Evolutionary conservation across 2,113 vertebrate species (phyloP), one percentile per base, ranked within the genome.

Genomic region (Thomomys bottae): DNA sequence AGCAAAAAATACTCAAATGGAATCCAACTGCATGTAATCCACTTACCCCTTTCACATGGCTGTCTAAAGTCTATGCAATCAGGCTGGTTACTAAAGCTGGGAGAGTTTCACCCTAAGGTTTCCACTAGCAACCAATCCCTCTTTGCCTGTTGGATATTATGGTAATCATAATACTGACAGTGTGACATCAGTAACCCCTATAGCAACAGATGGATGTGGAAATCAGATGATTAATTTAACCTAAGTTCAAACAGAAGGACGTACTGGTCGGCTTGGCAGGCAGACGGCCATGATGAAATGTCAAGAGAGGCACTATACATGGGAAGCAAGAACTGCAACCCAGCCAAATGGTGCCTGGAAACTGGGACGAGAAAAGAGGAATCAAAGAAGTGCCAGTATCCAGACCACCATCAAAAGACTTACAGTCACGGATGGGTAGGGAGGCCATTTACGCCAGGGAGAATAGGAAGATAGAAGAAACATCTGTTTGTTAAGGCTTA

Each of bases 11-110:
- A 92, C 61, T 93, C 87, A 91, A 80, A 94, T 73, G 61, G 63
- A 76, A 95, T 54, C 87, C 92, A 93, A 71, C 30, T 7, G 40
- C 63, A 92, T 70, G 89, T 84, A 86, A 94, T 30, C 36, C 87
- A 72, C 94, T 95, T 82, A 97, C 96, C 92, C 83, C 79, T 82
- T 61, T 94, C 75, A 95, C 91, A 95, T 95, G 82, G 66, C 84
- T 92, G 84, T 89, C 54, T 76, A 36, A 77, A 85, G 73, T 49
- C 89, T 95, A 10, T 49, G 88, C 87, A 83, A 38, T 79, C 36
- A 86, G 57, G 64, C n/a, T 80, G 81, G 70, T 49, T 66, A 79
- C 86, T 80, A 82, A 87, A 72, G 84, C 1, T 9, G 23, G 45
- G 30, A 40, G 40, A 81, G 64, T 36, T 68, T 90, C 49, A 49